A percentile compares a stretch with the other conserved stretches of the same genome.
Evolutionary conservation across 2,888 invertebrate genomes (phyloP).

Genomic region (Ecliptopera silaceata): DNA sequence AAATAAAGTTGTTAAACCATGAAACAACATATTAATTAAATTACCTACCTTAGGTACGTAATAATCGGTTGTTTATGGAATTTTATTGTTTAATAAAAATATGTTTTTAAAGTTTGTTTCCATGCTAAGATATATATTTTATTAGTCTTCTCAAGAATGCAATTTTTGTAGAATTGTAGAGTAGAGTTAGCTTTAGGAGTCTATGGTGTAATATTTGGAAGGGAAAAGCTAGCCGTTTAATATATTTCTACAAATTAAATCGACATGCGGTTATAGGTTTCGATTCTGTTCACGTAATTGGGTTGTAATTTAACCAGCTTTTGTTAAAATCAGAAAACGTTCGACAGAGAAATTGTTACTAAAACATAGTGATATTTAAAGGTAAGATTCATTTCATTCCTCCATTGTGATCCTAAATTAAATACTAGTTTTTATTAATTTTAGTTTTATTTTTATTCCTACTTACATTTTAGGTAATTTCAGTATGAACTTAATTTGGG

Average conservation of each 20-base stretch:
- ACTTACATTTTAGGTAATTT: too few relatives aligned
- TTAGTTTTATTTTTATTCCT: conserved; percentile 16
- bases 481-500: too few relatives aligned
- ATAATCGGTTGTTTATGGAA: conserved; percentile 52
- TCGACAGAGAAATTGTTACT: conserved; percentile 2
- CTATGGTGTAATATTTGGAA: conserved; percentile 2
- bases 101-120: conserved; percentile 55
- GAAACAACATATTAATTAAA: conserved; percentile 49
- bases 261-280: conserved; percentile 2
- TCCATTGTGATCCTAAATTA: conserved; percentile 78
- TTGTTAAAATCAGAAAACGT: neutral
- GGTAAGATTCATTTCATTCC: conserved; percentile 52
- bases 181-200: conserved; percentile 1
- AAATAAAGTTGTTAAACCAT: conserved; percentile 67
- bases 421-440: conserved; percentile 65
- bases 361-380: conserved; percentile 46
- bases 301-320: neutral
- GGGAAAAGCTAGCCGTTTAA: neutral
- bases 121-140: conserved; percentile 36
- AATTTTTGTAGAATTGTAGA: conserved; percentile 22
- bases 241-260: neutral
- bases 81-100: conserved; percentile 55
- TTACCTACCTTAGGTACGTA: conserved; percentile 47
- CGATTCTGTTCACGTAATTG: conserved; percentile 1
- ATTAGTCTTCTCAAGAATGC: conserved; percentile 39